A percentile compares a stretch with the other conserved stretches of the same genome.
These are phyloP conservation scores for Drosophila malerkotliana DNA, from an alignment of 1,140 invertebrate genomes.

Conservation along the genomic window DNA sequence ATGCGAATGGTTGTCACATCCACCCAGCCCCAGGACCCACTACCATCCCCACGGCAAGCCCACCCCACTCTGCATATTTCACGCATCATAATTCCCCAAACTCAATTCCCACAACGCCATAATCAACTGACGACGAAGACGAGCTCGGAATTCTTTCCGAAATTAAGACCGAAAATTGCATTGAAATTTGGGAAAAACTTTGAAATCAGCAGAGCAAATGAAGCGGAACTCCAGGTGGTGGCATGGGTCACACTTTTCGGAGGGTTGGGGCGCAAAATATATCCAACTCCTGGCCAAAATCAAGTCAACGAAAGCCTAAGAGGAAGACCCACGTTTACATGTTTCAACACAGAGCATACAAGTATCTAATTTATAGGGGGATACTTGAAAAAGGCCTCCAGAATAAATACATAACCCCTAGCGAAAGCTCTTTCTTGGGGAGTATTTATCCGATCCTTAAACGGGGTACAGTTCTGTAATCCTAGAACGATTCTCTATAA, in stretches of 20 bases:
- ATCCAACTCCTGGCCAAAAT: neutral
- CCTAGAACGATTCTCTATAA: too few relatives aligned
- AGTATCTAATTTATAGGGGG: too few relatives aligned
- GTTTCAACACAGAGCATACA: too few relatives aligned
- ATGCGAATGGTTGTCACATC: constrained; percentile 34
- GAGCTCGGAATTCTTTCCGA: constrained; percentile 27
- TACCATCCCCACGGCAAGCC: too few relatives aligned
- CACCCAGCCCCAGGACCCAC: neutral
- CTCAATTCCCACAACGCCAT: constrained; percentile 72
- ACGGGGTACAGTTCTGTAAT: too few relatives aligned
- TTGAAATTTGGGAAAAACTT: constrained; percentile 61
- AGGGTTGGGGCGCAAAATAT: neutral
- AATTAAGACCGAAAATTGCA: constrained; percentile 70
- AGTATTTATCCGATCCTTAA: too few relatives aligned
- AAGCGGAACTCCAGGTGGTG: constrained; percentile 32
- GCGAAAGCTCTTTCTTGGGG: too few relatives aligned
- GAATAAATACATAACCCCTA: too few relatives aligned
- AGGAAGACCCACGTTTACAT: too few relatives aligned
- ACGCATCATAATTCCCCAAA: constrained; percentile 75
- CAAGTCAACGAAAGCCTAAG: too few relatives aligned
- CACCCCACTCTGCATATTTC: constrained; percentile 27
- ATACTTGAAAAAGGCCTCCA: too few relatives aligned
- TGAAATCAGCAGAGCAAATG: constrained; percentile 75
- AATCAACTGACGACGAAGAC: constrained; percentile 57
- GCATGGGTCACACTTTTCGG: neutral